These are phyloP conservation scores for Lottia scabra DNA, from an alignment of 2,888 invertebrate genomes.

Conservation along the genomic window DNA sequence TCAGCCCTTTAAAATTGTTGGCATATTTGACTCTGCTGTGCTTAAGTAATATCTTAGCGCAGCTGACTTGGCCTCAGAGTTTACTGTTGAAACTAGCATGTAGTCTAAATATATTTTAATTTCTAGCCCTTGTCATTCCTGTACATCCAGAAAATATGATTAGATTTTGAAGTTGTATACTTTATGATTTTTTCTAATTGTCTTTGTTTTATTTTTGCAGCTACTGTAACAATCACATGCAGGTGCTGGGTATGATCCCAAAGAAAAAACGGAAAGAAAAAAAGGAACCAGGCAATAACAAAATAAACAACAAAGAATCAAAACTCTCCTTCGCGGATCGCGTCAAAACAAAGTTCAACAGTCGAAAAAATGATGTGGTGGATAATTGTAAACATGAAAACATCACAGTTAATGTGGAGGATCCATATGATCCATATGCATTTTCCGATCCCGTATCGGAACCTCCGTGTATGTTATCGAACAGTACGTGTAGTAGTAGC, in stretches of 20 bases:
- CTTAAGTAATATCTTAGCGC: no score
- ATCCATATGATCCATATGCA: conserved; percentile 62
- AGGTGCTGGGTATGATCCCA: conserved; percentile 66
- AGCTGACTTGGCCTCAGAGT: no score
- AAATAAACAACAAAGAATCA: conserved; percentile 18
- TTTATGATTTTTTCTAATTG: neutral
- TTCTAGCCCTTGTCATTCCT: no score
- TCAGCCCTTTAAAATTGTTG: no score
- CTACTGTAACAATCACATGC: conserved; percentile 72
- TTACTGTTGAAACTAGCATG: no score
- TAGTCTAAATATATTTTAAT: no score
- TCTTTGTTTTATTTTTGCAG: conserved; percentile 45
- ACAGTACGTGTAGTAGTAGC: conserved; percentile 22
- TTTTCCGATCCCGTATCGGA: conserved; percentile 51
- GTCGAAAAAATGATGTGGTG: conserved; percentile 32
- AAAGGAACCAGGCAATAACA: conserved; percentile 44
- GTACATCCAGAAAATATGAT: no score
- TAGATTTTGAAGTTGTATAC: no score
- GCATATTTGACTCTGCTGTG: no score
- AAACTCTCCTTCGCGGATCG: conserved; percentile 52
- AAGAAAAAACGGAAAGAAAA: conserved; percentile 57
- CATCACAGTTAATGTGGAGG: conserved; percentile 34
- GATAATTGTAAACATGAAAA: conserved; percentile 26
- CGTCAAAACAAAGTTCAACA: conserved; percentile 47
- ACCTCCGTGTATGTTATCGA: conserved; percentile 26